Conservation (phyloP, 53 echinoderm and acorn worm genomes). For the Astropecten irregularis region DNA sequence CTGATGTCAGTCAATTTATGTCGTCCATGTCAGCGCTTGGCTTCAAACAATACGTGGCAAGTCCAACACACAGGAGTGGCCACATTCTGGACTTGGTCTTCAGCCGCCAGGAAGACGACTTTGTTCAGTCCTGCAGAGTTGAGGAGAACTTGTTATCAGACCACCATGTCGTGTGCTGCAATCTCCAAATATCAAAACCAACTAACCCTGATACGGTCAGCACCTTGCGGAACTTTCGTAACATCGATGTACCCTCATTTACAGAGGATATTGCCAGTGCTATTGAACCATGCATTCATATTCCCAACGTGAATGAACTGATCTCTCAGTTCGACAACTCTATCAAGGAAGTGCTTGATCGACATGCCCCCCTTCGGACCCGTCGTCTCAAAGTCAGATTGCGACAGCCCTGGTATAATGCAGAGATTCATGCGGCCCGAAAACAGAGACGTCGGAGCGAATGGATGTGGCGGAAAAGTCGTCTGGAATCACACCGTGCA, state of each 20-base stretch:
- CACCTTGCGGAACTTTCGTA: slow-evolving; percentile 3
- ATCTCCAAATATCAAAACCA: not conserved
- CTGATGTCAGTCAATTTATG: not conserved
- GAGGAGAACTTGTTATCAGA: slow-evolving; percentile 16
- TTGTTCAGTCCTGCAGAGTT: not conserved
- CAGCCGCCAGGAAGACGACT: not conserved
- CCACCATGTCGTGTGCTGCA: slow-evolving; percentile 22
- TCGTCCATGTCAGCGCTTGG: not conserved
- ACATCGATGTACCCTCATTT: slow-evolving; percentile 12
- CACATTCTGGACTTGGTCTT: slow-evolving; percentile 21
- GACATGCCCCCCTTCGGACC: slow-evolving; percentile 24
- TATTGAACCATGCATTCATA: not conserved
- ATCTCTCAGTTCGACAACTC: not conserved
- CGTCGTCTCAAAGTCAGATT: slow-evolving; percentile 13
- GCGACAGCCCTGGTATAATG: slow-evolving; percentile 57
- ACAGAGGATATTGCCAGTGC: not conserved
- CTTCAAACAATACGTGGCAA: slow-evolving; percentile 5
- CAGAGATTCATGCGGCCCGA: slow-evolving; percentile 40
- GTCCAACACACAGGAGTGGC: slow-evolving; percentile 2
- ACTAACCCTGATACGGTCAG: not conserved
- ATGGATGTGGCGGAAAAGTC: slow-evolving; percentile 23
- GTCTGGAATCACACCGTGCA: slow-evolving; percentile 9
- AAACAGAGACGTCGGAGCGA: slow-evolving; percentile 32
- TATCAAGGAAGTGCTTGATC: slow-evolving; percentile 5
- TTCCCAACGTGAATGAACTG: not conserved